phyloP scores from a whole-genome alignment of 2,888 invertebrate species.

The Lasioglossum pauxillum region DNA sequence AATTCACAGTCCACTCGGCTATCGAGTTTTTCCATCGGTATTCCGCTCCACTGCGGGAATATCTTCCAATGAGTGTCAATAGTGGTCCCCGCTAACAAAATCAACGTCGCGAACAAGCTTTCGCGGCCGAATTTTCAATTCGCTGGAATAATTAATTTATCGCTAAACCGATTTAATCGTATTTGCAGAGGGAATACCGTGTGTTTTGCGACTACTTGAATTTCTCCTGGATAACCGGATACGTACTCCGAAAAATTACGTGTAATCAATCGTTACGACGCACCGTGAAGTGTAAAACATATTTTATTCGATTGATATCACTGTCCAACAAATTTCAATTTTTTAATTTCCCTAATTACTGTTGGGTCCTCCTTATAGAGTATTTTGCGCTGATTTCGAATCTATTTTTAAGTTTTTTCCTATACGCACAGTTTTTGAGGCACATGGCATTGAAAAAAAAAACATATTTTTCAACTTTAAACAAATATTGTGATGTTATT shows the following conservation, averaged over 20 bases:
- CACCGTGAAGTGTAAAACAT: not conserved
- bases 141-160: conserved; percentile 39
- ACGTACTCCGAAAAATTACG: not conserved
- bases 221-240: not conserved
- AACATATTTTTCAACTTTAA: too few relatives aligned
- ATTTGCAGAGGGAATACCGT: conserved; percentile 2
- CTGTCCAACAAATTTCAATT: too few relatives aligned
- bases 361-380: too few relatives aligned
- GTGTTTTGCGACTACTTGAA: not conserved
- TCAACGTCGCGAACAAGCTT: conserved; percentile 42
- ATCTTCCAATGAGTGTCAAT: conserved; percentile 44
- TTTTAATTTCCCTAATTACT: too few relatives aligned
- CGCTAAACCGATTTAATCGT: conserved; percentile 29
- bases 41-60: conserved; percentile 4
- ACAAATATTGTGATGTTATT: too few relatives aligned
- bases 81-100: conserved; percentile 36
- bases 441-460: too few relatives aligned
- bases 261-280: not conserved
- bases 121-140: conserved; percentile 36
- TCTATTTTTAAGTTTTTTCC: too few relatives aligned
- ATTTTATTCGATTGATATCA: not conserved
- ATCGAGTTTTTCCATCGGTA: conserved; percentile 37
- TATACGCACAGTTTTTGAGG: too few relatives aligned
- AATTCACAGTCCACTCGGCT: conserved; percentile 27
- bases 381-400: too few relatives aligned